A percentile compares a stretch with the other conserved stretches of the same genome.
Evolutionary conservation across 2,797 vertebrate species (phyloP).

Genomic region (Botia almorhae): DNA sequence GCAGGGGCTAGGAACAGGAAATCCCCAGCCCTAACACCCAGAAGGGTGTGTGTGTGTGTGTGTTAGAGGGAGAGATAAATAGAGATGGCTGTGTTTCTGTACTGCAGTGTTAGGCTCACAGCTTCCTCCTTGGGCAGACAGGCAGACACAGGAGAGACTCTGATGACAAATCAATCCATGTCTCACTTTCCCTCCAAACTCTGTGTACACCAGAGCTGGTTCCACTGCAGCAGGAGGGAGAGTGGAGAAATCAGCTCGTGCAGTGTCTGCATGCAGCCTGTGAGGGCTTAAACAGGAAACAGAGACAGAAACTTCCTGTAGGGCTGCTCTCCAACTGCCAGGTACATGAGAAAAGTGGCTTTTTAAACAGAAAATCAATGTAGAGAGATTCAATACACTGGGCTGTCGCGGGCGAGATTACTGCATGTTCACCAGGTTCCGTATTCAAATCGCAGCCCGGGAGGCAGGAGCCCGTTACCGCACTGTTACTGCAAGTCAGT

Average conservation of each 20-base stretch:
- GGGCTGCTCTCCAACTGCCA: slow-evolving; percentile 29
- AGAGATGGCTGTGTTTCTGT: slow-evolving; percentile 51
- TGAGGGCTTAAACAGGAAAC: slow-evolving; percentile 26
- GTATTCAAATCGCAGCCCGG: slow-evolving; percentile 55
- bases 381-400: slow-evolving; percentile 41
- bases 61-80: slow-evolving; percentile 45
- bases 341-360: slow-evolving; percentile 49
- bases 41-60: slow-evolving; percentile 37
- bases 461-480: slow-evolving; percentile 21
- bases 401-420: slow-evolving; percentile 50
- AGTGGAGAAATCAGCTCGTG: slow-evolving; percentile 23
- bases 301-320: slow-evolving; percentile 43
- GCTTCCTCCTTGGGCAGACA: slow-evolving; percentile 51
- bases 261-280: background rate
- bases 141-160: slow-evolving; percentile 62
- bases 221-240: slow-evolving; percentile 2
- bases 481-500: slow-evolving; percentile 35
- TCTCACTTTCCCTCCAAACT: slow-evolving; percentile 49
- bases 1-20: slow-evolving; percentile 62
- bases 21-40: slow-evolving; percentile 56
- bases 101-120: slow-evolving; percentile 48
- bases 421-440: slow-evolving; percentile 27
- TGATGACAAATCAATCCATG: slow-evolving; percentile 66
- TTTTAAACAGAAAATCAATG: slow-evolving; percentile 50
- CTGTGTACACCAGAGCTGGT: slow-evolving; percentile 44